Conservation (phyloP, 2,113 vertebrate genomes). For the Spea bombifrons region DNA sequence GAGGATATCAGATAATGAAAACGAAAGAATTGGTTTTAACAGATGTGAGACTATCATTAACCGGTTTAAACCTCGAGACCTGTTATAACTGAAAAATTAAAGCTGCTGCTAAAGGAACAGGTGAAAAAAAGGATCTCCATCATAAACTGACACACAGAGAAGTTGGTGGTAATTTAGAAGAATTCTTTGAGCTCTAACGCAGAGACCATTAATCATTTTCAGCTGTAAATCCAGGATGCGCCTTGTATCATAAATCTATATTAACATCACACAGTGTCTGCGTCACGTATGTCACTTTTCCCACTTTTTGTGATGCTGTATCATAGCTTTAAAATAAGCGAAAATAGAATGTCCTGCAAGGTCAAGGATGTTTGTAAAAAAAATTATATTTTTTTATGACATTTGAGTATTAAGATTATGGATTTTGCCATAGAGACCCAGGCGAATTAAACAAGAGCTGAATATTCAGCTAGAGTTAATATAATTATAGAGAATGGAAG, state of each 20-base stretch:
- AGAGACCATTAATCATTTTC: conserved; percentile 53
- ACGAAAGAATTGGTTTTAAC: background rate
- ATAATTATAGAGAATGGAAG: too few relatives aligned
- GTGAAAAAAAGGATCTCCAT: background rate
- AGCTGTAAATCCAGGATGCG: conserved; percentile 41
- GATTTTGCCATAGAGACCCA: too few relatives aligned
- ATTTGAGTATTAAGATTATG: too few relatives aligned
- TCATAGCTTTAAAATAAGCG: conserved; percentile 16
- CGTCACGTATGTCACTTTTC: conserved; percentile 20
- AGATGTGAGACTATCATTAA: background rate
- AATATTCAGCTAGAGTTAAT: too few relatives aligned
- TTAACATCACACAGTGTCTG: conserved; percentile 10
- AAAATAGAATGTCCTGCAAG: conserved; percentile 21
- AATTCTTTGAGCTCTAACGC: conserved; percentile 8
- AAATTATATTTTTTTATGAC: too few relatives aligned
- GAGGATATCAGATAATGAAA: background rate
- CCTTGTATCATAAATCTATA: conserved; percentile 34
- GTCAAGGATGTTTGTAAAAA: conserved; percentile 16
- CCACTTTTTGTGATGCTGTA: background rate
- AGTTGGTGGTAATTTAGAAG: conserved; percentile 6
- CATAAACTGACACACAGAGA: background rate
- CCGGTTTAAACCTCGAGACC: background rate
- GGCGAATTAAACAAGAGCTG: too few relatives aligned
- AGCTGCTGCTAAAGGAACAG: background rate
- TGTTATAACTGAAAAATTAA: background rate